phyloP scores from a whole-genome alignment of 2,797 vertebrate genomes.

The Phrynocephalus forsythii region DNA sequence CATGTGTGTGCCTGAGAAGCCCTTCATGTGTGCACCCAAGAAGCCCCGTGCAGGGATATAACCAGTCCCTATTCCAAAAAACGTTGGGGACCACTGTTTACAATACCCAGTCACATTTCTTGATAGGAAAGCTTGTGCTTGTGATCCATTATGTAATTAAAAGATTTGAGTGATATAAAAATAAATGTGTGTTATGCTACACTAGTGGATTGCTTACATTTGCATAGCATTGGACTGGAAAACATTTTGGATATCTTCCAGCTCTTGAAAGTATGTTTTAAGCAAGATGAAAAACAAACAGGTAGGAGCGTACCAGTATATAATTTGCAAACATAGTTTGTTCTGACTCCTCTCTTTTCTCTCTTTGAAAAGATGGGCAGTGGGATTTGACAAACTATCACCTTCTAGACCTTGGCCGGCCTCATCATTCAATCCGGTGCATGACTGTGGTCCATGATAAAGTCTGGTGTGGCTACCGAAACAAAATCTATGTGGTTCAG shows the following conservation, averaged over 20 bases:
- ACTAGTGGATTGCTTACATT: neutral
- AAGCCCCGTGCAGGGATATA: no score
- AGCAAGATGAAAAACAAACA: conserved; percentile 18
- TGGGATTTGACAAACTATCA: conserved; percentile 99
- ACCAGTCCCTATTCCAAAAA: no score
- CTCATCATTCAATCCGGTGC: conserved; percentile 94
- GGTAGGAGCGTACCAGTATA: neutral
- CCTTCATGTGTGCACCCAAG: no score
- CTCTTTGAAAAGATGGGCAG: conserved; percentile 87
- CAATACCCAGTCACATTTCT: neutral
- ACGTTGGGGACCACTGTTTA: no score
- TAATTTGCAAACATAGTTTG: neutral
- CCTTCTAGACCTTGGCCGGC: conserved; percentile 91
- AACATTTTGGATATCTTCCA: neutral
- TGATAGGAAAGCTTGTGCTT: neutral
- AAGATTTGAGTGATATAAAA: neutral
- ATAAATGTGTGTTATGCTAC: neutral
- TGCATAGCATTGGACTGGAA: neutral
- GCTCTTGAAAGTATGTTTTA: neutral
- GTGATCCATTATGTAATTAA: neutral
- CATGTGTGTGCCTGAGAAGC: no score
- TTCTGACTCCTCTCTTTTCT: neutral
- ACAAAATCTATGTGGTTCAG: conserved; percentile 97
- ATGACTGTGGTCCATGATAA: conserved; percentile 97
- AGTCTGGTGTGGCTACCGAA: conserved; percentile 98